These are phyloP conservation scores for Epizoanthus illoricatus DNA, from an alignment of 92 coral and sea anemone genomes.

Conservation along the genomic window DNA sequence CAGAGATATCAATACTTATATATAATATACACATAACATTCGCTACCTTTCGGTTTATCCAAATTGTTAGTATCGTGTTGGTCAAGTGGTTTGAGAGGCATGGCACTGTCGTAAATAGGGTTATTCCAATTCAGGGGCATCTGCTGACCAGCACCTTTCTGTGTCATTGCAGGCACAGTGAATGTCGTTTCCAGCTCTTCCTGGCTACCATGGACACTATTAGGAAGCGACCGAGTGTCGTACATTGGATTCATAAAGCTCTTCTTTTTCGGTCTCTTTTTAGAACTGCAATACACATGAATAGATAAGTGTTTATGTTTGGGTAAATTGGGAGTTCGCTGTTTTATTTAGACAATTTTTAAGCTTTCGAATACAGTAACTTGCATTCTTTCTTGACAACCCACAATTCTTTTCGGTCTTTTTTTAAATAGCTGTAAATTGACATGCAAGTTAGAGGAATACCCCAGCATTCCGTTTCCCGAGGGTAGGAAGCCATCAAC, in stretches of 20 bases:
- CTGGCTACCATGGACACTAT: background rate
- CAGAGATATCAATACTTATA: too few species aligned
- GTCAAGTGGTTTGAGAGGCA: background rate
- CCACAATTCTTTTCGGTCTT: too few species aligned
- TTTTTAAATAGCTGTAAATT: too few species aligned
- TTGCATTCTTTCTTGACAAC: too few species aligned
- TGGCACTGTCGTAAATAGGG: slow-evolving; percentile 1
- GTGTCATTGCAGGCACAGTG: background rate
- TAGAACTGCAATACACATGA: slow-evolving; percentile 1
- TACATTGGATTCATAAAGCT: slow-evolving; percentile 36
- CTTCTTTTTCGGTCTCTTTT: background rate
- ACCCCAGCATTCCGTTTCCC: too few species aligned
- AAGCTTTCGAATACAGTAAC: too few species aligned
- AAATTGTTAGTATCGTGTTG: background rate
- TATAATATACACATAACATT: too few species aligned
- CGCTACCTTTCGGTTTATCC: background rate
- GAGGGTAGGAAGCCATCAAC: too few species aligned
- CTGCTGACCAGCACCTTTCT: slow-evolving; percentile 2
- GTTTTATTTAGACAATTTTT: too few species aligned
- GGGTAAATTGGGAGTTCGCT: too few species aligned
- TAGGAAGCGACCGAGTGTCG: background rate
- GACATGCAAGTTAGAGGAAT: too few species aligned
- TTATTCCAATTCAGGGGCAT: background rate
- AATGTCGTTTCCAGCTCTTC: slow-evolving; percentile 3
- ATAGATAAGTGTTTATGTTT: too few species aligned